These are phyloP conservation scores for Hypomecis punctinalis DNA, from an alignment of 2,888 invertebrate species.

Conservation along the genomic window DNA sequence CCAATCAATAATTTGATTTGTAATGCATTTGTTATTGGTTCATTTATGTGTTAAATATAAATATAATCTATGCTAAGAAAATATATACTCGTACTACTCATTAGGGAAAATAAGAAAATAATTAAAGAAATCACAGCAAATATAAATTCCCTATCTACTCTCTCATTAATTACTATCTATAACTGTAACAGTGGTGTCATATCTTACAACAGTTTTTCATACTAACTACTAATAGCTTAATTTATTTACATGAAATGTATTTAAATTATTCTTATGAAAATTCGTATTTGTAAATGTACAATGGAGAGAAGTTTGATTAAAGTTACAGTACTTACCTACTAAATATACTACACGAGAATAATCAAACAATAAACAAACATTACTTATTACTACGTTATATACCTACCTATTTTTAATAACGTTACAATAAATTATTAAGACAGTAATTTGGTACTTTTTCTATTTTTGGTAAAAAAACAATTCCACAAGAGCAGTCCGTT, in stretches of 20 bases:
- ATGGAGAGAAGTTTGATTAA: constrained; percentile 2
- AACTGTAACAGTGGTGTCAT: constrained; percentile 56
- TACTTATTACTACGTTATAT: neutral
- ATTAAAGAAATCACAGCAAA: constrained; percentile 71
- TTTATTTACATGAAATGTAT: constrained; percentile 26
- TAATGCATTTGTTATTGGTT: neutral
- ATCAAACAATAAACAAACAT: neutral
- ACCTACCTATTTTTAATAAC: no score
- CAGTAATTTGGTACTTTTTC: no score
- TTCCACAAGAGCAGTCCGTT: no score
- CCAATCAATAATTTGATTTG: no score
- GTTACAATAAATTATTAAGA: no score
- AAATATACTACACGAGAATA: constrained; percentile 3
- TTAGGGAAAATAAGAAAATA: constrained; percentile 42
- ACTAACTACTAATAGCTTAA: constrained; percentile 40
- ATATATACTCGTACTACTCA: neutral
- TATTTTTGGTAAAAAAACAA: no score
- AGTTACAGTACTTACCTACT: neutral
- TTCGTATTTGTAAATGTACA: constrained; percentile 14
- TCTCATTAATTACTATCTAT: constrained; percentile 52
- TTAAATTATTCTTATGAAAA: constrained; percentile 22
- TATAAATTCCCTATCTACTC: constrained; percentile 67
- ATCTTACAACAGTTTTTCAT: constrained; percentile 49
- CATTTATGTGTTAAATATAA: neutral
- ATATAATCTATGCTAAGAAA: neutral